Base-by-base conservation (phyloP, 2,888 invertebrate genomes). In the Parnassius mnemosyne region DNA sequence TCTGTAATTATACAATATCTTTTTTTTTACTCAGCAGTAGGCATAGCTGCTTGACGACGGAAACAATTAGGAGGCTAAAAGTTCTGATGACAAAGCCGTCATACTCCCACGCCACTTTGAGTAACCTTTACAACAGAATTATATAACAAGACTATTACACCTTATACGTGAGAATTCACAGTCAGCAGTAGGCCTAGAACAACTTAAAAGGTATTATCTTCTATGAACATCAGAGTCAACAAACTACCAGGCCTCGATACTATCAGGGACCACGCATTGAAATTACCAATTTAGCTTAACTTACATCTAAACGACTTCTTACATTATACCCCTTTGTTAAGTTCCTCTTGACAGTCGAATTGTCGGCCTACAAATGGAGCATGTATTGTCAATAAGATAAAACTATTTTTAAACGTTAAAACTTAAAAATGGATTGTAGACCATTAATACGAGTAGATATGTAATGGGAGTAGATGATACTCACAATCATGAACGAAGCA, bases 251-350 rank as follows among this genome's bases (percentile, higher is more conserved):
- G 11, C 10, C 16, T 10, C 16, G 60, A 60, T 47, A 1, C 12
- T 42, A 53, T 60, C 60, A 9, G 11, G 0, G 16, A 42, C 11
- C 41, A 25, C 49, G 16, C 49, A 49, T 60, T 49, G n/a, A 47
- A 49, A 53, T 49, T 12, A 49, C 50, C 50, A 54, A 53, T 54
- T 54, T 50, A 12, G 60, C 54, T 60, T 60, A 60, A 60, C 60
- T 60, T 42, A 42, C 44, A 57, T 61, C 47, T 61, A 63, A 65
- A 58, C 42, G 34, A 11, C n/a, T 9, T 46, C 13, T 61, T 58
- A 60, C 58, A 65, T 65, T 50, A 50, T 66, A 67, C 25, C 13
- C n/a, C n/a, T 53, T 61, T 51, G 57, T 59, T 54, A 41, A 25
- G 25, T 25, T 25, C 3, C 3, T 25, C 25, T 25, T 25, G 25